phyloP scores from a whole-genome alignment of 2,113 vertebrate species.

The Chaenocephalus aceratus region DNA sequence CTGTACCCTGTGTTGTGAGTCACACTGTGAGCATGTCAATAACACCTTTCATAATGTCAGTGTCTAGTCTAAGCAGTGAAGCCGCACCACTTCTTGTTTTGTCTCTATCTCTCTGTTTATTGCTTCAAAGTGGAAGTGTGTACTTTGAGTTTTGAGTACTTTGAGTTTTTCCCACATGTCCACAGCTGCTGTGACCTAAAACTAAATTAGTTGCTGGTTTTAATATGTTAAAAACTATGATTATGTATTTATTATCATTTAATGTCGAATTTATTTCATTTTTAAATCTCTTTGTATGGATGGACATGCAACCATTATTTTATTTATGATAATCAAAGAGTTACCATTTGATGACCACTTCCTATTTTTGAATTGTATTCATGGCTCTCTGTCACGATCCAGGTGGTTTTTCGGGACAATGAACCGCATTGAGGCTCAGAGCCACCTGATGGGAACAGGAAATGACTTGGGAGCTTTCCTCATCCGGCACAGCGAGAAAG shows the following conservation, averaged over 20 bases:
- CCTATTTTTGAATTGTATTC: not conserved
- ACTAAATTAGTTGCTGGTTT: not conserved
- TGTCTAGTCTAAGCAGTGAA: slow-evolving; percentile 1
- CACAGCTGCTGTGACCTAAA: not conserved
- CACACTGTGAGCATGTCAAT: not conserved
- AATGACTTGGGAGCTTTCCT: slow-evolving; percentile 82
- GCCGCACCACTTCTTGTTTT: slow-evolving; percentile 45
- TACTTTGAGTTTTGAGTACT: not conserved
- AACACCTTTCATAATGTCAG: slow-evolving; percentile 7
- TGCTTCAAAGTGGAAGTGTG: slow-evolving; percentile 42
- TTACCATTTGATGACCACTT: not conserved
- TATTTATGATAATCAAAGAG: too few species aligned
- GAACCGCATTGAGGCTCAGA: slow-evolving; percentile 81
- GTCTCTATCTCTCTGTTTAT: not conserved
- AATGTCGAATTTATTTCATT: too few species aligned
- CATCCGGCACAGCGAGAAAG: slow-evolving; percentile 84
- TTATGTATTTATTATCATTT: too few species aligned
- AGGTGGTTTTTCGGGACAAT: slow-evolving; percentile 89
- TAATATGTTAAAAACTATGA: not conserved
- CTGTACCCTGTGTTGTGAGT: not conserved
- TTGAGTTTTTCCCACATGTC: not conserved
- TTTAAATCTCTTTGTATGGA: not conserved
- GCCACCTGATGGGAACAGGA: slow-evolving; percentile 71
- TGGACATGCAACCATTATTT: too few species aligned
- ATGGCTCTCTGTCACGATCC: slow-evolving; percentile 1